Percentiles rank a stretch among this genome's conserved stretches.
Conservation (phyloP, 2,888 invertebrate genomes). For the Meiosimyza platycephala region DNA sequence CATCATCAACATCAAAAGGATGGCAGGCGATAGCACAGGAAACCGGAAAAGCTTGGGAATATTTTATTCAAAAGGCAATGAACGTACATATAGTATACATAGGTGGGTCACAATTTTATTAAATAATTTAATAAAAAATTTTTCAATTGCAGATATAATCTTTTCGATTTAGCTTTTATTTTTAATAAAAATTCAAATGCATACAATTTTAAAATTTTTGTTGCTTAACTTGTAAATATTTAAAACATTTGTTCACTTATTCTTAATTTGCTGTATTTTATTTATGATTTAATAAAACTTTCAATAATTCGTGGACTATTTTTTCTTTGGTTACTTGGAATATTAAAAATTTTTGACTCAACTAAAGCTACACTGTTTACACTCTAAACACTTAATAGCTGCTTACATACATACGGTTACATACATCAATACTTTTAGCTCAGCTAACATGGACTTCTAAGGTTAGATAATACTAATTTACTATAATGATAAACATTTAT, state of each 20-base stretch:
- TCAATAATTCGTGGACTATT: constrained; percentile 1
- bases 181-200: constrained; percentile 14
- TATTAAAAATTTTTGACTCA: neutral
- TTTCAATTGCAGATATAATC: too few relatives aligned
- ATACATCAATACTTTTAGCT: too few relatives aligned
- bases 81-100: too few relatives aligned
- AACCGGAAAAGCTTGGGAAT: neutral
- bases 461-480: neutral
- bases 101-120: too few relatives aligned
- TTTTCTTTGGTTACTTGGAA: neutral
- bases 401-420: too few relatives aligned
- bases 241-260: neutral
- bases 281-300: neutral
- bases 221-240: constrained; percentile 11
- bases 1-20: neutral
- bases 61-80: neutral
- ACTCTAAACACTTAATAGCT: neutral
- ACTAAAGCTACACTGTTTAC: neutral
- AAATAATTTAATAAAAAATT: too few relatives aligned
- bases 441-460: too few relatives aligned
- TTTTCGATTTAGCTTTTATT: neutral
- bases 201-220: constrained; percentile 18
- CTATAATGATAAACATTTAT: neutral
- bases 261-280: neutral
- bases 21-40: neutral